Percentiles rank a stretch among this genome's conserved stretches.
These are phyloP conservation scores for Germaria angustata DNA, from an alignment of 2,888 invertebrate species.

Conservation along the genomic window DNA sequence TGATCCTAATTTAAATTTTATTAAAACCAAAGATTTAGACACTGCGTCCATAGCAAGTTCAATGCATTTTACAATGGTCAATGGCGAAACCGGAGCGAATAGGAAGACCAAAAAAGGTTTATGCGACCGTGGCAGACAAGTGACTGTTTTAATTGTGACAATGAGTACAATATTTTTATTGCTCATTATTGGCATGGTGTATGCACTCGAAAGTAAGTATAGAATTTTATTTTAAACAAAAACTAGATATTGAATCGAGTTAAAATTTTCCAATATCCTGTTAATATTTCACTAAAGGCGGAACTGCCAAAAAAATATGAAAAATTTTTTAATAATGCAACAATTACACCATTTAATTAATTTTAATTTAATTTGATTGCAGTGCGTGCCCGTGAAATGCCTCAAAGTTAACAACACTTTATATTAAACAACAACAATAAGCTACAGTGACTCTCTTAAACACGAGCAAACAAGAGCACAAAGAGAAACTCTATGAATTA, in stretches of 20 bases:
- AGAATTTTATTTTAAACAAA: too few species aligned
- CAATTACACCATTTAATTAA: conserved; percentile 11
- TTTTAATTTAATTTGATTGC: conserved; percentile 73
- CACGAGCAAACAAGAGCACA: background rate
- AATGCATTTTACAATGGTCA: conserved; percentile 92
- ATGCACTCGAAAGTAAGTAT: conserved; percentile 91
- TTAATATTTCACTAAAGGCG: too few species aligned
- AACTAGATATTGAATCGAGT: too few species aligned
- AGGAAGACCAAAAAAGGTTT: conserved; percentile 85
- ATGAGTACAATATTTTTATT: conserved; percentile 91
- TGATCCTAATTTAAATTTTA: conserved; percentile 78
- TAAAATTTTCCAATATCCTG: too few species aligned
- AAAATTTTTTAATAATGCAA: too few species aligned
- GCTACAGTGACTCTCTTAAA: background rate
- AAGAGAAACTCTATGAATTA: background rate
- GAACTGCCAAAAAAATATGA: too few species aligned
- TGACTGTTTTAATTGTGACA: conserved; percentile 89
- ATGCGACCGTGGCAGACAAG: conserved; percentile 88
- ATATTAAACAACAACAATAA: background rate
- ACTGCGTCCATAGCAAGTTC: conserved; percentile 90
- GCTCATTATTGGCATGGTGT: conserved; percentile 89
- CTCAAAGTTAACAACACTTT: conserved; percentile 75
- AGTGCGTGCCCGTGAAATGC: conserved; percentile 82
- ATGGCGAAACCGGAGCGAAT: conserved; percentile 85
- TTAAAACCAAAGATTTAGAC: conserved; percentile 83